Base-by-base conservation (phyloP, 2,113 vertebrate genomes). In the Hippolais icterina region DNA sequence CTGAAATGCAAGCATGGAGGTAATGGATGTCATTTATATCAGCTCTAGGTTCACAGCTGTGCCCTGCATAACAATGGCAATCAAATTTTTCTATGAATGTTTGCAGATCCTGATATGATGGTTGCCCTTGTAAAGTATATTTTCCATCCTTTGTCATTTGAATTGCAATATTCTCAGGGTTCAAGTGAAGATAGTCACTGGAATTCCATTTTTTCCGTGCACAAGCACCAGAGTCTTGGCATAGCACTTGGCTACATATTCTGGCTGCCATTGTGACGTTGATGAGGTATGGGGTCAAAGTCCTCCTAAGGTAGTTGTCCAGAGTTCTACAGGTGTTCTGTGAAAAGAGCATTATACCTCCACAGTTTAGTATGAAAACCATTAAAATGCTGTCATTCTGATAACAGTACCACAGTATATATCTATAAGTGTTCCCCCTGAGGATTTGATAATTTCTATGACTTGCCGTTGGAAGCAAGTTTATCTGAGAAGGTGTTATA, bases 201-300 rank as follows among this genome's bases (percentile, higher is more conserved):
- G 98, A 98, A 89, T 99, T 77, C 90, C 97, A 98, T 54, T 95
- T 37, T 97, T 98, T 99, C 65, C 99, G 95, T 66, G 91, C 85
- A 27, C 99, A 99, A 35, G 98, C 95, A 22, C 99, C 99, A 27
- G 96, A 95, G 15, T 97, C 96, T 60, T 97, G 96, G 78, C 99
- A 99, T 70, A 99, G 88, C n/a, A 94, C 92, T 56, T 97, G 81
- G 84, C 98, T 98, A 93, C 99, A 99, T 76, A 99, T 97, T 96
- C 96, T 98, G 79, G 98, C 96, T 17, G 99, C 99, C 35, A 99
- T 97, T 1, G 99, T 99, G 91, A 99, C 97, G 4, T 99, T 99
- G 94, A 98, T 97, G 35, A 99, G 69, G 81, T 99, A 99, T 2
- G 98, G 99, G 72, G 96, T 98, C 66, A 99, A 86, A n/a, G 77